Conservation (phyloP, 2,888 invertebrate species). For the Drosophila kambysellisi region DNA sequence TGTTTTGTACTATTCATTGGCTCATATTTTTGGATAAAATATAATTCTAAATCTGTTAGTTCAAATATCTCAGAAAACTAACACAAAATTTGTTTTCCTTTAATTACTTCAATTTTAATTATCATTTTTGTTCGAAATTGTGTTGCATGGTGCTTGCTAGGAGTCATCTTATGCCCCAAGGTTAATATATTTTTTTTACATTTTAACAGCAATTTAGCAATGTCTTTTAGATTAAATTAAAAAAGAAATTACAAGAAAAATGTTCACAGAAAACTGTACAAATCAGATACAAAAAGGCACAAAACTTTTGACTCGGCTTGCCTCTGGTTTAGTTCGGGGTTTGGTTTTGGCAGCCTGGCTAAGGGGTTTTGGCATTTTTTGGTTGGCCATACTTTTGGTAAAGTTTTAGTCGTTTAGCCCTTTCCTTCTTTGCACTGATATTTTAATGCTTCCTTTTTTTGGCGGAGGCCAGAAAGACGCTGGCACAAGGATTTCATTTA, state of each 20-base stretch:
- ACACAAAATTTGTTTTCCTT: neutral
- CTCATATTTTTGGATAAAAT: neutral
- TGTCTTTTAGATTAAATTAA: conserved; percentile 80
- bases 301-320: conserved; percentile 67
- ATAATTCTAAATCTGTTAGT: no score
- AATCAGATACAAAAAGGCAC: conserved; percentile 73
- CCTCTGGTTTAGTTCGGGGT: conserved; percentile 35
- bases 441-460: conserved; percentile 75
- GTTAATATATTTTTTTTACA: conserved; percentile 26
- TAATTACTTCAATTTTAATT: neutral
- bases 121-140: neutral
- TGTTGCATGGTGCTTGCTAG: conserved; percentile 30
- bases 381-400: conserved; percentile 64
- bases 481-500: conserved; percentile 76
- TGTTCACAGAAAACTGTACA: conserved; percentile 64
- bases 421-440: conserved; percentile 75
- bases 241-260: conserved; percentile 74
- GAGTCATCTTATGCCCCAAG: conserved; percentile 7
- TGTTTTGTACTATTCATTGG: neutral
- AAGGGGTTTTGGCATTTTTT: conserved; percentile 26
- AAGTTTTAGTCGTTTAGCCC: conserved; percentile 76
- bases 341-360: conserved; percentile 13
- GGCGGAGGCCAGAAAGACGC: conserved; percentile 44
- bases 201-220: conserved; percentile 79
- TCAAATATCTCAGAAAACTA: neutral